Evolutionary conservation across 2,113 vertebrate species (phyloP).

Genomic region (Aspidoscelis tigris): DNA sequence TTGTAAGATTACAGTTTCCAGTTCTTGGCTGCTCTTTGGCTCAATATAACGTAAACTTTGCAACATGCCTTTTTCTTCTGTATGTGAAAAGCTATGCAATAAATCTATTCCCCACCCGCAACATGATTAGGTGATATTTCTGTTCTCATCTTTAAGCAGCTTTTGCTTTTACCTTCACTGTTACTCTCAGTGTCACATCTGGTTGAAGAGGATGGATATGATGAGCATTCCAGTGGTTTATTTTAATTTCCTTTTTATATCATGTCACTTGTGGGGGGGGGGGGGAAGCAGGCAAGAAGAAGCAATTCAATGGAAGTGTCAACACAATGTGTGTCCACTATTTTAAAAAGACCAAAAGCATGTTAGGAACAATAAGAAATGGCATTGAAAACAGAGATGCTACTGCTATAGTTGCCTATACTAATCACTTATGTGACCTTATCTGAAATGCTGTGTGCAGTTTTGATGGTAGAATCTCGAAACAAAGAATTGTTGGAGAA

Average conservation of each 20-base stretch:
- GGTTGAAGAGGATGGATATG: constrained; percentile 9
- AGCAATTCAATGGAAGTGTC: no score
- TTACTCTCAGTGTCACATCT: not conserved
- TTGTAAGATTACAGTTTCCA: not conserved
- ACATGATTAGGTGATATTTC: constrained; percentile 19
- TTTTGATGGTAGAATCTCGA: no score
- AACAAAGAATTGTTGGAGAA: no score
- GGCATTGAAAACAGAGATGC: no score
- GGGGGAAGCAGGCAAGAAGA: constrained; percentile 4
- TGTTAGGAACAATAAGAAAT: no score
- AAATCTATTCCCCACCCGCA: not conserved
- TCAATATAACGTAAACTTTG: not conserved
- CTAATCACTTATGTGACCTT: no score
- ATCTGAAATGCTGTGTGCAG: no score
- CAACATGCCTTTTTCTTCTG: constrained; percentile 8
- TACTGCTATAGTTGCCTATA: no score
- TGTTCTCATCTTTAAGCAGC: constrained; percentile 8
- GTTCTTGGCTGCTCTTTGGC: constrained; percentile 1
- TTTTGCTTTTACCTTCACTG: not conserved
- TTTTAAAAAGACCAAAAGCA: no score
- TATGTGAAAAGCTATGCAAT: not conserved
- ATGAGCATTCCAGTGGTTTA: not conserved
- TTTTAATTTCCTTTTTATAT: constrained; percentile 11
- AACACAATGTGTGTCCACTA: no score
- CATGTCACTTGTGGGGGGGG: constrained; percentile 12